A percentile compares a stretch with the other conserved stretches of the same genome.
phyloP scores from a whole-genome alignment of 2,797 vertebrate genomes.

The Enteromius paludinosus region DNA sequence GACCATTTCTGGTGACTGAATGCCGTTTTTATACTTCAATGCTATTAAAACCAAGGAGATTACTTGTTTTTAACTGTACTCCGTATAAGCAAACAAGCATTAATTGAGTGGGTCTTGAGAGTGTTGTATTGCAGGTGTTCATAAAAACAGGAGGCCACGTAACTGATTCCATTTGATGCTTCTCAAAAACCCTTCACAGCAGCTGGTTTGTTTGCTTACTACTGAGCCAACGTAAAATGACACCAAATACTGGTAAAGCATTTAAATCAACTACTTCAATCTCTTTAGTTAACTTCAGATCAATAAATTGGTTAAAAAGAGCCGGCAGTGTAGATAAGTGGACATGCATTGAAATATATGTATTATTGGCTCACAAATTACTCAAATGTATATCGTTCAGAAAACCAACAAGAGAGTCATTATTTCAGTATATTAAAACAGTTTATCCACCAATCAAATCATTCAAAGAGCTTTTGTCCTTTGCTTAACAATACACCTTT shows the following conservation, averaged over 20 bases:
- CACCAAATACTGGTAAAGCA: not conserved
- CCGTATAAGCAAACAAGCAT: not conserved
- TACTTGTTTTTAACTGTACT: not conserved
- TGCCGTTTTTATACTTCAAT: not conserved
- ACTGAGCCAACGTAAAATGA: not conserved
- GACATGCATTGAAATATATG: not conserved
- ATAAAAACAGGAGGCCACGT: too few relatives aligned
- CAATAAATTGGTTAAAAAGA: not conserved
- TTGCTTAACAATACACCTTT: too few relatives aligned
- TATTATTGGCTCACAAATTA: not conserved
- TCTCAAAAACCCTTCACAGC: too few relatives aligned
- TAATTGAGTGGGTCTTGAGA: not conserved
- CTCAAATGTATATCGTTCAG: not conserved
- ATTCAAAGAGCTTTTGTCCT: not conserved
- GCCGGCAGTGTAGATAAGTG: too few relatives aligned
- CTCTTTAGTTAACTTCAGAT: not conserved
- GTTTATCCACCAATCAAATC: not conserved
- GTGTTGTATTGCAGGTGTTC: not conserved
- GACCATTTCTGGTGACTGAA: too few relatives aligned
- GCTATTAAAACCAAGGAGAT: not conserved
- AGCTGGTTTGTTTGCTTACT: not conserved
- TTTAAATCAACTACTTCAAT: not conserved
- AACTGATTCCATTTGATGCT: not conserved
- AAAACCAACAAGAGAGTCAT: not conserved
- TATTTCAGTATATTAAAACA: not conserved